phyloP scores from a whole-genome alignment of 1,140 invertebrate genomes.

The Drepana arcuata region DNA sequence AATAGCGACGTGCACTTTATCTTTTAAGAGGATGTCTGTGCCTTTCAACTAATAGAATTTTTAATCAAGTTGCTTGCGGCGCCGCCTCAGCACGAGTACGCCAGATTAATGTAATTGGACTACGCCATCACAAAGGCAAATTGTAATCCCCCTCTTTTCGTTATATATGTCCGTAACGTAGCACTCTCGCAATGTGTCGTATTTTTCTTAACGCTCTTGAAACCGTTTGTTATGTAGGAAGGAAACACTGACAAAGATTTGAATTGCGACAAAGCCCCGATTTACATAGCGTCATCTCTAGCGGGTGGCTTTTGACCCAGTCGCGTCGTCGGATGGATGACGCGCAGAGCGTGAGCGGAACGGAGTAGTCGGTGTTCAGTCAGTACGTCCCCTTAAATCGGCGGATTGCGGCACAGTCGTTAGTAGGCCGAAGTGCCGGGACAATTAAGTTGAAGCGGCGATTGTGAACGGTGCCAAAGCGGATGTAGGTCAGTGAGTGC shows the following conservation, averaged over 20 bases:
- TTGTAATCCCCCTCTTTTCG: conserved; percentile 64
- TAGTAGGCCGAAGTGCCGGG: conserved; percentile 62
- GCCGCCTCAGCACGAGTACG: conserved; percentile 46
- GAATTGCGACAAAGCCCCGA: conserved; percentile 25
- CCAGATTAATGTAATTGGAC: conserved; percentile 69
- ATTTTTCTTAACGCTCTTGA: conserved; percentile 42
- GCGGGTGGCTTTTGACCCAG: conserved; percentile 33
- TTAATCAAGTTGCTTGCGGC: conserved; percentile 63
- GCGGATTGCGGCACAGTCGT: conserved; percentile 64
- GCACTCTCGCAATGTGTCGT: conserved; percentile 43
- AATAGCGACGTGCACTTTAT: conserved; percentile 44
- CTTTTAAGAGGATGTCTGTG: conserved; percentile 57
- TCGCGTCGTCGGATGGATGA: conserved; percentile 26
- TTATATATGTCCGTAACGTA: conserved; percentile 55
- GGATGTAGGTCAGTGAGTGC: conserved; percentile 64
- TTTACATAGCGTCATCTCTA: conserved; percentile 36
- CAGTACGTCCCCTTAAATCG: conserved; percentile 53
- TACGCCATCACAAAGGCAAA: conserved; percentile 67
- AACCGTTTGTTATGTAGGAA: conserved; percentile 10
- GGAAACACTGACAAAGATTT: conserved; percentile 18
- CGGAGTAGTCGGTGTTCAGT: conserved; percentile 32
- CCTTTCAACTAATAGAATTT: conserved; percentile 70
- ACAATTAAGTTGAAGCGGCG: conserved; percentile 69
- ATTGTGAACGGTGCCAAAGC: conserved; percentile 68
- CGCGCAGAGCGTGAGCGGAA: conserved; percentile 20